Base-by-base conservation (phyloP, 2,888 invertebrate species). In the Brassicogethes aeneus region DNA sequence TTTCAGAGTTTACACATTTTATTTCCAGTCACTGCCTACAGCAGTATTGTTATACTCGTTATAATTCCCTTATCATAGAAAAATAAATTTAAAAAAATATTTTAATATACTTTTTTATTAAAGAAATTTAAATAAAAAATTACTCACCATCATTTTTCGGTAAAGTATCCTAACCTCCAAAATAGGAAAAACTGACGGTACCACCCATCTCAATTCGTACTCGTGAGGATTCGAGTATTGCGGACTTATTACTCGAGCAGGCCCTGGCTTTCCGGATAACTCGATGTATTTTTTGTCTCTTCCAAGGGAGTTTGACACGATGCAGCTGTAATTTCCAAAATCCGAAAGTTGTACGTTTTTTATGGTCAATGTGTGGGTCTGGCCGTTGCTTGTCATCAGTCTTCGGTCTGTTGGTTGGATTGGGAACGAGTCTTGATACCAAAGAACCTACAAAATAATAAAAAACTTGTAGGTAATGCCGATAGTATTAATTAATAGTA, bases 371-470 rank as follows among this genome's bases (percentile, higher is more conserved):
- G 74, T 74, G 56, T 79, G 74, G 37, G 73, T 74, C 55, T 74
- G 72, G 41, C 77, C 77, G 15, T 72, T 68, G 31, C 73, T 71
- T 45, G 76, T 72, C 75, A 80, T 79, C 16, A 75, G 65, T 14
- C 79, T 66, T 15, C 79, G 65, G 53, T 80, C 80, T 3, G 78
- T 79, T 12, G 76, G 73, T 56, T 77, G 76, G 40, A 80, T 58
- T 17, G 72, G 63, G 56, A 77, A 76, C 1, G 78, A 79, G 55
- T 80, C 76, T 56, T 79, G 79, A 56, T 77, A 78, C 80, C 80
- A 80, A 15, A 72, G 63, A 53, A 79, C 75, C 76, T 78, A 58
- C 15, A 64, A 44, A 33, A 23, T 13, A 23, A 23, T n/a, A n/a
- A n/a, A n/a, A n/a, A n/a, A n/a, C n/a, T n/a, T n/a, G n/a, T n/a